Evolutionary conservation across 2,113 vertebrate genomes (phyloP).

Genomic region (Paralichthys olivaceus): DNA sequence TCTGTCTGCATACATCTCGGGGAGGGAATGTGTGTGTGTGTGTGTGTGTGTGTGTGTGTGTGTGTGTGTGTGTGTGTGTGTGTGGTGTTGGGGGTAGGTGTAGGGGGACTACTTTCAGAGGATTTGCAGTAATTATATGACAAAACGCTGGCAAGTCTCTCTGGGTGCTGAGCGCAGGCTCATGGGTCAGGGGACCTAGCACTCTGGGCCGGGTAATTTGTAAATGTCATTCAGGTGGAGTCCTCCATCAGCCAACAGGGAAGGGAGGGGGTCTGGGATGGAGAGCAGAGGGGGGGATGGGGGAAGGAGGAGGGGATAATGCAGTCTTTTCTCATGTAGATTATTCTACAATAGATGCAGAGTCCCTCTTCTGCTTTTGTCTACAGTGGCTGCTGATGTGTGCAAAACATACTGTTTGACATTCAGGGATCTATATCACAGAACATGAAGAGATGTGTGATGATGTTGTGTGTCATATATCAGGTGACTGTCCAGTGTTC

Average conservation of each 20-base stretch:
- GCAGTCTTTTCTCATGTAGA: slow-evolving; percentile 85
- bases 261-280: slow-evolving; percentile 59
- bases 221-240: slow-evolving; percentile 98
- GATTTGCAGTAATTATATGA: slow-evolving; percentile 99
- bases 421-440: slow-evolving; percentile 28
- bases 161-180: slow-evolving; percentile 95
- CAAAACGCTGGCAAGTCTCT: slow-evolving; percentile 98
- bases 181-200: slow-evolving; percentile 96
- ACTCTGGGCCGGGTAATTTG: slow-evolving; percentile 98
- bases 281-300: neutral
- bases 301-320: slow-evolving; percentile 67
- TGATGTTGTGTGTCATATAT: no score
- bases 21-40: slow-evolving; percentile 9
- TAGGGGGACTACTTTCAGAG: slow-evolving; percentile 91
- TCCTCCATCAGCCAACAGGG: slow-evolving; percentile 83
- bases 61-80: slow-evolving; percentile 18
- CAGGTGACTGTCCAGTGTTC: no score
- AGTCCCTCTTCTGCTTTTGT: slow-evolving; percentile 37
- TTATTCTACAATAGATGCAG: slow-evolving; percentile 74
- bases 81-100: slow-evolving; percentile 40
- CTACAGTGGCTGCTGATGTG: slow-evolving; percentile 38
- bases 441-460: slow-evolving; percentile 16
- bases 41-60: slow-evolving; percentile 10
- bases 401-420: slow-evolving; percentile 38
- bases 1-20: slow-evolving; percentile 26